Conservation (phyloP, 1,140 invertebrate species). For the Pseudomyrmex concolor region DNA sequence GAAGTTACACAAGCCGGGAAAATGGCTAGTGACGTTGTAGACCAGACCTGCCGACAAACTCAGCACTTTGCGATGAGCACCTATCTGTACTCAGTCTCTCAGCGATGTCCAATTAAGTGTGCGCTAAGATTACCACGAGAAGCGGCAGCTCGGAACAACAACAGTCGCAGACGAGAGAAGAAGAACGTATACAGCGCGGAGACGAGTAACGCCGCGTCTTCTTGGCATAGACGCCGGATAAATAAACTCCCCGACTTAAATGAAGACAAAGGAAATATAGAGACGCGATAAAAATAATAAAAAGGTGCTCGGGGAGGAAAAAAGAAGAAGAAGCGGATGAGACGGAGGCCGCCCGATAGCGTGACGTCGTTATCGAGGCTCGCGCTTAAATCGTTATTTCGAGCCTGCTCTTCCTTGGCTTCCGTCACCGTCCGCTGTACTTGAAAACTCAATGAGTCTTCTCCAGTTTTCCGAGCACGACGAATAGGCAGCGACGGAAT, state of each 20-base stretch:
- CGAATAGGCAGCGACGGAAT: conserved; percentile 11
- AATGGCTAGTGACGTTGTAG: conserved; percentile 47
- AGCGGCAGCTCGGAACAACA: conserved; percentile 8
- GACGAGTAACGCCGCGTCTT: conserved; percentile 28
- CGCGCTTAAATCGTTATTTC: conserved; percentile 48
- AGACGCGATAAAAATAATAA: conserved; percentile 4
- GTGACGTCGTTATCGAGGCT: conserved; percentile 31
- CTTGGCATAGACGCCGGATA: conserved; percentile 13
- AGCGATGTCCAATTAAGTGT: conserved; percentile 65
- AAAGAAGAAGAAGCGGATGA: neutral
- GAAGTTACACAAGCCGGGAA: conserved; percentile 31
- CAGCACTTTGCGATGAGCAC: conserved; percentile 60
- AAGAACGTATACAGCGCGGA: neutral
- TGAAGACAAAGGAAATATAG: conserved; percentile 26
- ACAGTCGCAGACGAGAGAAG: neutral
- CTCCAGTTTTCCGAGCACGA: conserved; percentile 42
- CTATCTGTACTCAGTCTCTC: conserved; percentile 56
- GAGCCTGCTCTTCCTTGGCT: conserved; percentile 16
- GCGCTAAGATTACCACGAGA: conserved; percentile 49
- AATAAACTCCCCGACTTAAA: conserved; percentile 38
- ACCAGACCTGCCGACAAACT: conserved; percentile 37
- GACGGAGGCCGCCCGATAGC: conserved; percentile 1
- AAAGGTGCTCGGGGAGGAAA: neutral
- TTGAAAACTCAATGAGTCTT: conserved; percentile 29
- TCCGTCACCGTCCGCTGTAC: conserved; percentile 17